Base-by-base conservation (phyloP, 2,888 invertebrate species). In the Idaea aversata region DNA sequence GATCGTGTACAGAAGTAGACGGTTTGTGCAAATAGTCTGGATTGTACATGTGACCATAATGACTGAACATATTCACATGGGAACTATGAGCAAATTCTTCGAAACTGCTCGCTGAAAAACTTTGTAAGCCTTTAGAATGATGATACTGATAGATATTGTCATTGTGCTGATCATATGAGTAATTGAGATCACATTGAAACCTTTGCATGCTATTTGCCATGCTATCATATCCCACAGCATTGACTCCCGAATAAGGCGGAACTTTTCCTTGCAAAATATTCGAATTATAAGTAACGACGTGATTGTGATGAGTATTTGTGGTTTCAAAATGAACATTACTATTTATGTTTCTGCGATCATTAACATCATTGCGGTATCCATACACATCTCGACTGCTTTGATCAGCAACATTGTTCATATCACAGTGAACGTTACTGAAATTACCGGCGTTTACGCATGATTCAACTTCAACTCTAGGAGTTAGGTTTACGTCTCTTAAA, bases 401-500 rank as follows among this genome's bases (percentile, higher is more conserved):
- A 59, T 71, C 65, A 66, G 71, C 65, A 57, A 79, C 61, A 70
- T 75, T 85, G 71, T 81, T 93, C 68, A 94, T 91, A 74, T 95
- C 94, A 82, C 95, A 95, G 81, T 96, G 96, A 63, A 96, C 91
- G 82, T 95, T 95, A 72, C 94, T 95, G 79, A 95, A 96, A 81
- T 94, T 95, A 35, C 95, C 95, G 67, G 94, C 88, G 81, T 94
- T 95, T 25, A 95, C 94, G 82, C 95, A 95, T 60, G 94, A 93
- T 81, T 94, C 95, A 66, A 94, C 94, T 82, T 94, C 94, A 61
- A 94, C 88, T 77, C 94, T 93, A 38, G 94, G 93, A 71, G 93
- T 88, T 57, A 94, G 82, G 76, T 79, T 93, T 25, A 94, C 93
- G 77, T 94, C 94, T 72, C 94, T 88, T 69, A 95, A 78, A 74